Base-by-base conservation (phyloP, 2,797 vertebrate species). In the Poeciliopsis gracilis region DNA sequence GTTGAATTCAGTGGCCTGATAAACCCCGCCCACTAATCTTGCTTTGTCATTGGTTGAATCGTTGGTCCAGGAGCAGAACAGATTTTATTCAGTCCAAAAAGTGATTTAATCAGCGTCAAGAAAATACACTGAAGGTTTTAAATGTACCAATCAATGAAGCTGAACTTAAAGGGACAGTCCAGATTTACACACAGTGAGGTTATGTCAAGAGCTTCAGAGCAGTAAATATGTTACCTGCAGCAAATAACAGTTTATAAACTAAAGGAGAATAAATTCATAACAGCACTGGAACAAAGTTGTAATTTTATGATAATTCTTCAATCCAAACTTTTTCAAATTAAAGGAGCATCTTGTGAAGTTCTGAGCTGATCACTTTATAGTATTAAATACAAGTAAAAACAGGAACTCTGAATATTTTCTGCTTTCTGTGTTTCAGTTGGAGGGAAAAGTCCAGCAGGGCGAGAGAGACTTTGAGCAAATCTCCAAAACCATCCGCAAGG, bases 401-500 rank as follows among this genome's bases (percentile, higher is more conserved):
- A 75, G 36, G 43, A 69, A 43, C 11, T 7, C 15, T 30, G 9
- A 43, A 53, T 46, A 70, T 49, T 25, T 71, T 49, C 61, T 23
- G 11, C 15, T 55, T 18, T 38, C 1, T 85, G 70, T 85, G n/a
- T 84, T 87, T 33, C 82, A 91, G 98, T 96, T 97, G 97, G 98
- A 99, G 91, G 95, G 93, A 23, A 99, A 98, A 91, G 98, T 99
- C 82, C 97, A 98, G 82, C 98, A 98, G 95, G 97, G 98, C 38
- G 98, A 99, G 86, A 96, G 96, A 93, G 98, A 99, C 93, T 99
- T 99, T 90, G 98, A 99, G 88, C 97, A 97, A 92, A 98, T 99
- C 90, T 99, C 98, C 82, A 98, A 97, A 97, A 98, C 96, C 77
- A 99, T 99, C 91, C 96, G 98, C 57, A 97, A 98, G 88, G 98